phyloP scores from a whole-genome alignment of 2,888 invertebrate species.

The Polydrusus tereticollis region DNA sequence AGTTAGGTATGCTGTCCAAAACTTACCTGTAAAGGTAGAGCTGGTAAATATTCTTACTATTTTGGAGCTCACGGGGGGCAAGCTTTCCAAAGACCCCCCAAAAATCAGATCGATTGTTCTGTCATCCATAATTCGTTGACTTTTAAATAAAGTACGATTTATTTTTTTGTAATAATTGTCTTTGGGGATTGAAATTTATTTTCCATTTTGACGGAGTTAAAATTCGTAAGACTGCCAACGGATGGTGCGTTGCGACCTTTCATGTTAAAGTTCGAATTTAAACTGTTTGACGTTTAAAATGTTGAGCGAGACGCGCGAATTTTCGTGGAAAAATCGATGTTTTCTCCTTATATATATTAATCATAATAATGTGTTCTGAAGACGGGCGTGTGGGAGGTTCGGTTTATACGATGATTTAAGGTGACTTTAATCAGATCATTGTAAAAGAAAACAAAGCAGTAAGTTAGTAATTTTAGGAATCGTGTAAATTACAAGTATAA shows the following conservation, averaged over 20 bases:
- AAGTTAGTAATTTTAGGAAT: no score
- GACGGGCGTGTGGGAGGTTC: neutral
- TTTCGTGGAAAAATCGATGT: slow-evolving; percentile 27
- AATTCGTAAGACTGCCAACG: no score
- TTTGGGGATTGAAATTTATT: neutral
- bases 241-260: neutral
- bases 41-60: slow-evolving; percentile 98
- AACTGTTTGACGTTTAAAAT: slow-evolving; percentile 15
- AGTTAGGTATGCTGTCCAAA: no score
- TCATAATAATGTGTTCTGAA: neutral
- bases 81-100: slow-evolving; percentile 85
- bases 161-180: neutral
- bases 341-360: slow-evolving; percentile 15
- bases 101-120: slow-evolving; percentile 92
- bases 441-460: no score
- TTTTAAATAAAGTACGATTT: no score
- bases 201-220: neutral
- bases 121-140: slow-evolving; percentile 82
- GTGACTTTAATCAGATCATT: neutral
- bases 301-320: slow-evolving; percentile 16
- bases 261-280: neutral
- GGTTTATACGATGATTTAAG: neutral
- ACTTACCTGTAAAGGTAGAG: slow-evolving; percentile 95
- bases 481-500: no score
- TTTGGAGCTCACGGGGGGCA: slow-evolving; percentile 97